Conservation (phyloP, 2,888 invertebrate genomes). For the Cataglyphis cursor region DNA sequence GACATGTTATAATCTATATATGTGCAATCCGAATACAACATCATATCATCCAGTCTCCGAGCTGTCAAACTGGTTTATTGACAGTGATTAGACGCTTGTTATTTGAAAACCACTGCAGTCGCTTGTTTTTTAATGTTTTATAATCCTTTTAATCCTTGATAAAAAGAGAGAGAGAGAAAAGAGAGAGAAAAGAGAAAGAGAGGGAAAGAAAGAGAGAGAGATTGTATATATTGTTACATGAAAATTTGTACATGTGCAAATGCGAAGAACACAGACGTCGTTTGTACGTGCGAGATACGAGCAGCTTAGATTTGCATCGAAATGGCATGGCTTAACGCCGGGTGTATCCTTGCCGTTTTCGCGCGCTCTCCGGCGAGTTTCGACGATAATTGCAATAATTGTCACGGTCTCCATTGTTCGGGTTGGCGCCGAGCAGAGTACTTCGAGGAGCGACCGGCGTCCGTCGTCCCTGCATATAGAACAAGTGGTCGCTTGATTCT, state of each 20-base stretch:
- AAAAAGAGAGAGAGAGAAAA: no score
- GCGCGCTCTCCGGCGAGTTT: constrained; percentile 65
- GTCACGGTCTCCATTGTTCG: constrained; percentile 82
- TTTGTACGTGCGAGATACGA: constrained; percentile 51
- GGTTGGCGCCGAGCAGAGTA: constrained; percentile 70
- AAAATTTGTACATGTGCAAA: neutral
- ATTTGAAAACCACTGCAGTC: neutral
- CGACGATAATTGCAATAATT: constrained; percentile 85
- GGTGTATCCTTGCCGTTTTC: constrained; percentile 70
- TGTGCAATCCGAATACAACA: neutral
- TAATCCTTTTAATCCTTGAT: neutral
- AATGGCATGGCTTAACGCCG: constrained; percentile 75
- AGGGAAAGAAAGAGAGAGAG: no score
- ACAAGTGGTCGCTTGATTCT: constrained; percentile 87
- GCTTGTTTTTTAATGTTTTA: neutral
- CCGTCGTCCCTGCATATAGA: constrained; percentile 81
- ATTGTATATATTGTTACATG: neutral
- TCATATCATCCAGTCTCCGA: neutral
- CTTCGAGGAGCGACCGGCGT: constrained; percentile 80
- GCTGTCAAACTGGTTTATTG: constrained; percentile 8
- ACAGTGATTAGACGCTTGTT: neutral
- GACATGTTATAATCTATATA: neutral
- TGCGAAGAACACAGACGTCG: constrained; percentile 13
- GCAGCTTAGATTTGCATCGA: constrained; percentile 80
- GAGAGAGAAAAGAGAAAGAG: no score